Evolutionary conservation across 2,888 invertebrate genomes (phyloP).

Genomic region (Limenitis camilla): DNA sequence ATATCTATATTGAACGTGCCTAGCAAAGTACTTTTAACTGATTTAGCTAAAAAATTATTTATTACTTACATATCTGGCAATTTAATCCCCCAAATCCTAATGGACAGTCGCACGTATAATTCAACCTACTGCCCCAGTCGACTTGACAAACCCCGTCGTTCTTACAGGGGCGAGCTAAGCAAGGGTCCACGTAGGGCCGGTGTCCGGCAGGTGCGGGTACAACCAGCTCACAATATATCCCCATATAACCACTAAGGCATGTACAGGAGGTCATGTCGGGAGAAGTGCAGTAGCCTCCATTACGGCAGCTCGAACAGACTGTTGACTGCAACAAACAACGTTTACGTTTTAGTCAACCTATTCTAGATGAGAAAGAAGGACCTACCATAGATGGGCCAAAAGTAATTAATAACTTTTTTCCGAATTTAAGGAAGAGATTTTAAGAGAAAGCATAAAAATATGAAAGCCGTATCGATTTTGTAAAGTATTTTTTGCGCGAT

Average conservation of each 20-base stretch:
- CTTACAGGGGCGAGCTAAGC: slow-evolving; percentile 81
- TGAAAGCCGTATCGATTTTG: no score
- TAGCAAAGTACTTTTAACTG: background rate
- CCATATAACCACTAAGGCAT: slow-evolving; percentile 64
- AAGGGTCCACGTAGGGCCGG: slow-evolving; percentile 55
- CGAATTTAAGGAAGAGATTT: no score
- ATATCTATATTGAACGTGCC: background rate
- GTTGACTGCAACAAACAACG: background rate
- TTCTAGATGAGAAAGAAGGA: no score
- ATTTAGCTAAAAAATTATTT: background rate
- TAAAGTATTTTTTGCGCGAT: no score
- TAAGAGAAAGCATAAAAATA: no score
- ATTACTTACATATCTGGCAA: slow-evolving; percentile 83
- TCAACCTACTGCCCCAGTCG: slow-evolving; percentile 44
- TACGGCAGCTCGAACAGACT: slow-evolving; percentile 76
- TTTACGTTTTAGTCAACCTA: no score
- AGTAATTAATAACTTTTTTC: no score
- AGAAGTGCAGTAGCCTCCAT: slow-evolving; percentile 78
- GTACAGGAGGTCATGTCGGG: slow-evolving; percentile 68
- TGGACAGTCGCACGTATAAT: slow-evolving; percentile 86
- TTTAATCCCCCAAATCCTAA: slow-evolving; percentile 84
- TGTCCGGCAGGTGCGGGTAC: slow-evolving; percentile 55
- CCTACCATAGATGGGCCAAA: no score
- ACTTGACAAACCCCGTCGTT: slow-evolving; percentile 85
- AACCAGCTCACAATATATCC: slow-evolving; percentile 55